Conservation (phyloP, 1,140 invertebrate species). For the Eubasilissa regina region DNA sequence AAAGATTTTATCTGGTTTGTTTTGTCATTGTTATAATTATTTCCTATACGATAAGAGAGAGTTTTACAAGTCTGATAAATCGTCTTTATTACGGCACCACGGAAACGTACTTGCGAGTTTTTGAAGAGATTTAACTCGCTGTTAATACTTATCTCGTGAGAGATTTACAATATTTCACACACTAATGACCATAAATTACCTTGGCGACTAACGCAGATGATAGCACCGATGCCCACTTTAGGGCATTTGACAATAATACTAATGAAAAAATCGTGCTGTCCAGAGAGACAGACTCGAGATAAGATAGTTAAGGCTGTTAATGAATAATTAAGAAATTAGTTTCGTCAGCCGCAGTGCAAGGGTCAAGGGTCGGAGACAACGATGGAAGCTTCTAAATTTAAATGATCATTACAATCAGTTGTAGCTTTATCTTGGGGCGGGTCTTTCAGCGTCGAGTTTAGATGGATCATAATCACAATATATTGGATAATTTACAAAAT, state of each 20-base stretch:
- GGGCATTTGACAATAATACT: not conserved
- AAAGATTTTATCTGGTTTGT: no score
- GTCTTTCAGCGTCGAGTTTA: no score
- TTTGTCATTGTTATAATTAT: no score
- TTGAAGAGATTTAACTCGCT: no score
- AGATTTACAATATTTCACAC: no score
- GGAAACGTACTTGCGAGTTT: no score
- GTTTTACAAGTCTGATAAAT: no score
- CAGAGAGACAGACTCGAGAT: not conserved
- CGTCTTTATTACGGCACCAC: no score
- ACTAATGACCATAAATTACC: not conserved
- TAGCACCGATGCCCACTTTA: not conserved
- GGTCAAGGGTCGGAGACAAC: not conserved
- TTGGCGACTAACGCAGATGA: not conserved
- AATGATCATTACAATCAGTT: constrained; percentile 6
- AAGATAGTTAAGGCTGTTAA: constrained; percentile 2
- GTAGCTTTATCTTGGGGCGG: not conserved
- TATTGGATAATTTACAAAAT: no score
- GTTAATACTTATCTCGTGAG: no score
- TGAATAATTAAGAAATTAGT: not conserved
- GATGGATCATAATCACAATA: no score
- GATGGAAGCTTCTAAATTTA: constrained; percentile 6
- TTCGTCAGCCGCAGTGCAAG: not conserved
- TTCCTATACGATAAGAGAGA: no score
- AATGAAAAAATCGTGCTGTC: constrained; percentile 2